Conservation (phyloP, 92 coral and sea anemone species). For the Porites evermanni region DNA sequence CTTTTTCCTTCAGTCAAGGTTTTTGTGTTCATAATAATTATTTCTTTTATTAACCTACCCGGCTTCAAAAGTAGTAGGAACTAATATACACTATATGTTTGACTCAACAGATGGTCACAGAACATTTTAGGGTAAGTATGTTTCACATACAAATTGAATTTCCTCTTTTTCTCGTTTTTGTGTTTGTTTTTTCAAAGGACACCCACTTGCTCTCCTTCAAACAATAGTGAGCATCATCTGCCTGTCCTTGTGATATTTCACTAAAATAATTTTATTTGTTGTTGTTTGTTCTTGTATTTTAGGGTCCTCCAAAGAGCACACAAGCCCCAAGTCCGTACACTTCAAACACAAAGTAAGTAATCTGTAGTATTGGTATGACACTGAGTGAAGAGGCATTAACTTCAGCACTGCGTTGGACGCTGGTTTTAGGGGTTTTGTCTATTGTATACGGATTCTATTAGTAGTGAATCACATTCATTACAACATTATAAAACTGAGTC, state of each 20-base stretch:
- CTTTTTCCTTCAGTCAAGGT: not conserved
- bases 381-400: no score
- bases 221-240: no score
- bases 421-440: no score
- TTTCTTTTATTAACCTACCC: not conserved
- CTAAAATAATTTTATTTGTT: not conserved
- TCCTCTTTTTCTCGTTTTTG: not conserved
- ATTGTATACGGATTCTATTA: no score
- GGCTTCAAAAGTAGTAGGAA: not conserved
- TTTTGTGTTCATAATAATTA: not conserved
- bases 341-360: slow-evolving; percentile 72
- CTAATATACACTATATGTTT: not conserved
- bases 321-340: slow-evolving; percentile 81
- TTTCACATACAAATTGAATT: not conserved
- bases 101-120: slow-evolving; percentile 74
- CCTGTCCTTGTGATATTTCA: no score
- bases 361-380: no score
- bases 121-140: slow-evolving; percentile 82
- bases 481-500: no score
- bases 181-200: no score
- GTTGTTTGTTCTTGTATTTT: not conserved
- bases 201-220: no score
- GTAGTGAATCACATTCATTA: no score
- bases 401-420: no score
- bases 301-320: slow-evolving; percentile 69